Evolutionary conservation across 2,113 vertebrate genomes (phyloP).

Genomic region (Tilapia sparmanii): DNA sequence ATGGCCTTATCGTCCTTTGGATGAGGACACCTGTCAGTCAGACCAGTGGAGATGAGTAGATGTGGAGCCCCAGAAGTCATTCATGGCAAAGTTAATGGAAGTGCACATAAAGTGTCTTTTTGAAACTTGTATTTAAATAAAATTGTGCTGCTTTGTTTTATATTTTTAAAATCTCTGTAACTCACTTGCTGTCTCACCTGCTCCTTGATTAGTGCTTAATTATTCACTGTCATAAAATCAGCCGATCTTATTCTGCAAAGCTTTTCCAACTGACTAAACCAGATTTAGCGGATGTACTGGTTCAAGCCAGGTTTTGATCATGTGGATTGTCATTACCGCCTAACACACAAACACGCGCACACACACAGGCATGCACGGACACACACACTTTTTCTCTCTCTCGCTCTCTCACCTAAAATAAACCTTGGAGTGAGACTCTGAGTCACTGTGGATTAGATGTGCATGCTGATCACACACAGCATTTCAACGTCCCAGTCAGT

Average conservation of each 20-base stretch:
- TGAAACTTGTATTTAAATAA: neutral
- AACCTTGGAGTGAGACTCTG: slow-evolving; percentile 1
- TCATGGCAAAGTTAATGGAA: neutral
- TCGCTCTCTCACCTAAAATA: slow-evolving; percentile 40
- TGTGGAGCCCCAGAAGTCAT: neutral
- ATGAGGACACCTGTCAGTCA: neutral
- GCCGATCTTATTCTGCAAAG: neutral
- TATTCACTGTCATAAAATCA: neutral
- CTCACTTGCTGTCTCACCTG: neutral
- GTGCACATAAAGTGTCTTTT: neutral
- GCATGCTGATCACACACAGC: neutral
- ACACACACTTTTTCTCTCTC: neutral
- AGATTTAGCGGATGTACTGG: neutral
- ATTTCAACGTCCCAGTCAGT: neutral
- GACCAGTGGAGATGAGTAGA: neutral
- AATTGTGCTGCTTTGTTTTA: neutral
- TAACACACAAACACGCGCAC: neutral
- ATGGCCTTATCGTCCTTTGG: neutral
- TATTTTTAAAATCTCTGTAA: neutral
- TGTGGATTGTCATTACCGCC: neutral
- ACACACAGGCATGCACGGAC: neutral
- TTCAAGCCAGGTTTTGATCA: neutral
- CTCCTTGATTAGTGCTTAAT: neutral
- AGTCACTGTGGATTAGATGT: slow-evolving; percentile 27
- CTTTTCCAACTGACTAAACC: neutral